Conservation (phyloP, 2,113 vertebrate species). For the Raja brachyura region DNA sequence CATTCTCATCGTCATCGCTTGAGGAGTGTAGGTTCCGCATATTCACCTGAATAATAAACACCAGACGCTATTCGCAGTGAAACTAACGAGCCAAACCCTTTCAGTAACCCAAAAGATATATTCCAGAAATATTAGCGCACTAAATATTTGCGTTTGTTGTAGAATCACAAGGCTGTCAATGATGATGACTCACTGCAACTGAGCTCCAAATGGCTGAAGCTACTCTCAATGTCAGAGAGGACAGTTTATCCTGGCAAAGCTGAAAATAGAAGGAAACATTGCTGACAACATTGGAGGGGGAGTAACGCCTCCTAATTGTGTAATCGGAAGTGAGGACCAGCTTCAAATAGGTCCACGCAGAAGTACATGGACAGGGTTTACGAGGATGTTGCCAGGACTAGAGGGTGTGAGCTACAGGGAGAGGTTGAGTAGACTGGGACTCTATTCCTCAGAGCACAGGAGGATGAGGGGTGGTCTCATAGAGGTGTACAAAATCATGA, state of each 20-base stretch:
- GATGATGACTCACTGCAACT: neutral
- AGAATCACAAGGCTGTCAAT: neutral
- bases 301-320: neutral
- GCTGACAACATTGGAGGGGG: neutral
- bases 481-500: no score
- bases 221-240: neutral
- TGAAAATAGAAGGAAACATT: neutral
- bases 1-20: slow-evolving; percentile 54
- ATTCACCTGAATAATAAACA: slow-evolving; percentile 48
- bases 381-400: no score
- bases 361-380: neutral
- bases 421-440: no score
- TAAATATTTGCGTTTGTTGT: neutral
- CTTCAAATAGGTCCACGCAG: neutral
- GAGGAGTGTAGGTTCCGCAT: slow-evolving; percentile 56
- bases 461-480: no score
- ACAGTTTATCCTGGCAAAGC: neutral
- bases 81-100: neutral
- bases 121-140: neutral
- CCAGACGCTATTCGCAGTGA: neutral
- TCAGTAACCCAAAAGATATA: neutral
- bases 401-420: no score
- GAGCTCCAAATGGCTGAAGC: neutral
- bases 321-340: neutral
- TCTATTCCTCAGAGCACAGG: no score